Base-by-base conservation (phyloP, 2,113 vertebrate species). In the Eurystomus gularis region DNA sequence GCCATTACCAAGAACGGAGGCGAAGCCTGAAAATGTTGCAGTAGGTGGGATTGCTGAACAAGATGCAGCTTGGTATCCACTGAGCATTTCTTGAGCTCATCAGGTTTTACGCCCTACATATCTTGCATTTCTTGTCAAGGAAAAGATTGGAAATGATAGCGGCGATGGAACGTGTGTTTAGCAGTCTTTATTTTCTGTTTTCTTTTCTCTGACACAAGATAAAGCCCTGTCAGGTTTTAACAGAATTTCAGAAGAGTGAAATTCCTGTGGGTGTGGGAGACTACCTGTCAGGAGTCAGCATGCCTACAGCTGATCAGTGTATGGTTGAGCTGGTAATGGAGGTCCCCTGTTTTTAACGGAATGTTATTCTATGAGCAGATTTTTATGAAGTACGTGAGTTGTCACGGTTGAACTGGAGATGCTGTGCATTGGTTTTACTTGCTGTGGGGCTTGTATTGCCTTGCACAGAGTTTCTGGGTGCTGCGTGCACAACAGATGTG, bases 101-200 rank as follows among this genome's bases (percentile, higher is more conserved):
- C 33, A 28, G 16, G 23, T 60, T 88, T 82, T 86, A 29, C 7
- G 12, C 39, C 19, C 20, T 40, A 33, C 1, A 3, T 20, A 11
- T 42, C 35, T 71, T 86, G 44, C 15, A 68, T 82, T 82, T 80
- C 33, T 77, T 76, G 31, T 58, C 13, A 55, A 61, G 68, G 23
- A 51, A 33, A 81, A 54, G 18, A 10, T n/a, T 64, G 7, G n/a
- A 75, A 93, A 62, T 28, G 37, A 14, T 23, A 17, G 17, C n/a
- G 21, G 7, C 82, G 31, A 49, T 16, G 15, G n/a, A 17, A 24
- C 0, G 0, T 23, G 17, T 55, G 11, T 35, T 83, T 64, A 3
- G 26, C 46, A n/a, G 2, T 10, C 9, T 73, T 37, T 72, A 23
- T 61, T 29, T 82, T 54, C 17, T n/a, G 5, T 55, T 91, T 83